These are phyloP conservation scores for Caenorhabditis sp. DNA, from an alignment of 2,888 invertebrate species.

Conservation along the genomic window DNA sequence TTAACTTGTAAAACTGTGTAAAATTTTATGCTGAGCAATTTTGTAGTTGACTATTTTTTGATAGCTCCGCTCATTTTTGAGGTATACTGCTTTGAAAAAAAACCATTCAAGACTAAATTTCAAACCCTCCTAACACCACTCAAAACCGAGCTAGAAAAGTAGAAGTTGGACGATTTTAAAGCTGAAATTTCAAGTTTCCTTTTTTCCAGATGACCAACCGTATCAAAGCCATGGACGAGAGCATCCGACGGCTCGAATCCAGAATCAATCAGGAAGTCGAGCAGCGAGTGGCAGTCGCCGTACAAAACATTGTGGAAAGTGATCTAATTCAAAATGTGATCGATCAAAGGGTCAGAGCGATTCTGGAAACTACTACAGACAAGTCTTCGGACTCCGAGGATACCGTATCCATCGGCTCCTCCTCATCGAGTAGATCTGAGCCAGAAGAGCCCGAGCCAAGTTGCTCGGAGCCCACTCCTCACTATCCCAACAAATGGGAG, in stretches of 20 bases:
- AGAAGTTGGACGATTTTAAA: too few relatives aligned
- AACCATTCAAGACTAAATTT: background rate
- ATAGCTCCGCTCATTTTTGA: too few relatives aligned
- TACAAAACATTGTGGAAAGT: constrained; percentile 31
- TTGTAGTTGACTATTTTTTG: too few relatives aligned
- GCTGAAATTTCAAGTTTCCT: too few relatives aligned
- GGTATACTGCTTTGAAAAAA: too few relatives aligned
- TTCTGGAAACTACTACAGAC: background rate
- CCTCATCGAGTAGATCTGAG: background rate
- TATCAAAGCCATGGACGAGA: constrained; percentile 25
- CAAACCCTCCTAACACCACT: too few relatives aligned
- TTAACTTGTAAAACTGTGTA: too few relatives aligned
- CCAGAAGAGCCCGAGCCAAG: background rate
- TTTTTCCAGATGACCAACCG: constrained; percentile 39
- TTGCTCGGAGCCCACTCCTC: background rate
- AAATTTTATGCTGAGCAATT: too few relatives aligned
- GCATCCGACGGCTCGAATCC: constrained; percentile 13
- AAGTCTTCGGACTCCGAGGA: background rate
- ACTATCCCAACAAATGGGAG: constrained; percentile 55
- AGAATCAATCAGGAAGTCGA: constrained; percentile 32
- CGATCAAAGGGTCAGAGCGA: constrained; percentile 28
- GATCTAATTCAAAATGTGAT: constrained; percentile 21
- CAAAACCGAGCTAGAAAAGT: too few relatives aligned
- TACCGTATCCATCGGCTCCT: background rate
- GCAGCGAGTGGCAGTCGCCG: constrained; percentile 3